A percentile compares a stretch with the other conserved stretches of the same genome.
Evolutionary conservation across 2,888 invertebrate species (phyloP).

Genomic region (Mylabris sibirica): DNA sequence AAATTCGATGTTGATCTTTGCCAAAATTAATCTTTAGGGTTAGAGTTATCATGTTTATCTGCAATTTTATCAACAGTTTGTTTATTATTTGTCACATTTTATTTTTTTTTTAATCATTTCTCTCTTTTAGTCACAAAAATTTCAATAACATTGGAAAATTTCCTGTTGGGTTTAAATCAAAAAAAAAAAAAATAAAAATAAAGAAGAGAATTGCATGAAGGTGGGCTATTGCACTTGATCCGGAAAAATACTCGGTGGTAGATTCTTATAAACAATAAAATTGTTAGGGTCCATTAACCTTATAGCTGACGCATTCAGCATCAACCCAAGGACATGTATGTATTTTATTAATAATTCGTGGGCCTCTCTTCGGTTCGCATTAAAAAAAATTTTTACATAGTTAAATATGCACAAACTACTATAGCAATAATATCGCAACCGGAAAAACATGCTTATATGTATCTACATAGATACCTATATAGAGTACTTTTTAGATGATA

Average conservation of each 20-base stretch:
- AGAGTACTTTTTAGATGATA: neutral
- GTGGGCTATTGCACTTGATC: neutral
- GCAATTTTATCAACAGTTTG: slow-evolving; percentile 33
- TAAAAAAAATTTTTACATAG: neutral
- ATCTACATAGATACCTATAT: no score
- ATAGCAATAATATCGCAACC: neutral
- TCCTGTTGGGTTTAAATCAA: neutral
- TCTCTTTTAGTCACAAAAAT: neutral
- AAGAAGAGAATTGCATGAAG: neutral
- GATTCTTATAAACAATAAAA: neutral
- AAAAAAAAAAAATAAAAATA: neutral
- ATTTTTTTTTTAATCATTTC: slow-evolving; percentile 24
- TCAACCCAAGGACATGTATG: neutral
- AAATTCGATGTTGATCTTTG: slow-evolving; percentile 17
- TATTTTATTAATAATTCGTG: slow-evolving; percentile 5
- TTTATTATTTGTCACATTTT: slow-evolving; percentile 32
- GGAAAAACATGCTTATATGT: neutral
- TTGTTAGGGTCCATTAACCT: slow-evolving; percentile 2
- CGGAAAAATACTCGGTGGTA: neutral
- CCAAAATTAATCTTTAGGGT: slow-evolving; percentile 26
- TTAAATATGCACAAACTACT: neutral
- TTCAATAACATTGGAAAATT: neutral
- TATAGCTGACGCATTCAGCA: neutral
- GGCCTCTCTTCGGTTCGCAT: neutral
- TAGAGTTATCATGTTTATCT: slow-evolving; percentile 33